phyloP scores from a whole-genome alignment of 2,113 vertebrate genomes.

The Gymnobelideus leadbeateri region DNA sequence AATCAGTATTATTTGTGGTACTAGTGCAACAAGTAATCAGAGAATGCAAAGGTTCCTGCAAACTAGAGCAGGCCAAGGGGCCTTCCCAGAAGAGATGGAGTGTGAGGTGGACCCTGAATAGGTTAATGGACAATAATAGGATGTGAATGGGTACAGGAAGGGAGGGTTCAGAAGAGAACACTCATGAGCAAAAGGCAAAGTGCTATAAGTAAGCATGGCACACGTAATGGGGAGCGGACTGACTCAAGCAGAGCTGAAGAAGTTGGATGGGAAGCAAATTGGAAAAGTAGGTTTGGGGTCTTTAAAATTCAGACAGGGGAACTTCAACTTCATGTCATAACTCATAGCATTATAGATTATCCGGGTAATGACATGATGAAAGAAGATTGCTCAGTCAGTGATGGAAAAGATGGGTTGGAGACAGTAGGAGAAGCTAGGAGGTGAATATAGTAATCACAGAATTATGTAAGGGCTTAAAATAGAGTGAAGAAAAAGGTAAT shows the following conservation, averaged over 20 bases:
- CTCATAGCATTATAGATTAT: neutral
- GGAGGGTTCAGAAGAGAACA: neutral
- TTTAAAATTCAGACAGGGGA: neutral
- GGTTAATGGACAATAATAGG: neutral
- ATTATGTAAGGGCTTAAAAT: neutral
- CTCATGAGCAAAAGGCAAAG: neutral
- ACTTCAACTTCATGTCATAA: neutral
- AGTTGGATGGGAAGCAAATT: neutral
- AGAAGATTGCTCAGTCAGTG: neutral
- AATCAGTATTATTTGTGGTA: slow-evolving; percentile 44
- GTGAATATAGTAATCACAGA: neutral
- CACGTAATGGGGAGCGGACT: neutral
- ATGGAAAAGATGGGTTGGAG: neutral
- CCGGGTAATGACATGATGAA: neutral
- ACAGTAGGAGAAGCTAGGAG: neutral
- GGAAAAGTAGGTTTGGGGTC: neutral
- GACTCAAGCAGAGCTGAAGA: neutral
- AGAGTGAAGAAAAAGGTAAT: neutral
- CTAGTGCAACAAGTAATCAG: neutral
- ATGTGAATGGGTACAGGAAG: neutral
- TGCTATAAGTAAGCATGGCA: neutral
- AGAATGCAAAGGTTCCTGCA: neutral
- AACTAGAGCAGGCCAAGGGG: neutral
- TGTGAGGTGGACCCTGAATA: neutral
- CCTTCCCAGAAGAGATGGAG: neutral